Evolutionary conservation across 2,113 vertebrate species (phyloP).

Genomic region (Elephas maximus): DNA sequence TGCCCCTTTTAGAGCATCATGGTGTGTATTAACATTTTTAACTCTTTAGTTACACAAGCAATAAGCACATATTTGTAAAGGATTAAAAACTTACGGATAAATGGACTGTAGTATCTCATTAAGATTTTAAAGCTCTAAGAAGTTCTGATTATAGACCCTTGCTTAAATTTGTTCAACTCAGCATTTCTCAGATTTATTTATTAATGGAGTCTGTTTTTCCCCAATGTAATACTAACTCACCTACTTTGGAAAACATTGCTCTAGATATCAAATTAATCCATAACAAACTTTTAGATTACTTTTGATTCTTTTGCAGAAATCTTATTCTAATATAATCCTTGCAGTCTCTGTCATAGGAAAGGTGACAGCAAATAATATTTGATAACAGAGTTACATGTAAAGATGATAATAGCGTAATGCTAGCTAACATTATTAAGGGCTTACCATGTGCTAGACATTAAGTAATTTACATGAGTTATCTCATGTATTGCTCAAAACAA

Average conservation of each 20-base stretch:
- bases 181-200: neutral
- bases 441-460: neutral
- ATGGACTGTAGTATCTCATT: neutral
- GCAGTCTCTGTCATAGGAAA: neutral
- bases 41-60: neutral
- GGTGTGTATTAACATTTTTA: neutral
- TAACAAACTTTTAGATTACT: neutral
- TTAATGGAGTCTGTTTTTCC: neutral
- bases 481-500: neutral
- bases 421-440: neutral
- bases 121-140: neutral
- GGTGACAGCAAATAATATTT: neutral
- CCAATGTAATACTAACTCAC: neutral
- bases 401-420: neutral
- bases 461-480: neutral
- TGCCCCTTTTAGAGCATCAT: neutral
- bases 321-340: neutral
- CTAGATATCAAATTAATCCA: neutral
- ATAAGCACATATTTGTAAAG: neutral
- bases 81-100: neutral
- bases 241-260: neutral
- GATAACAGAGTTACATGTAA: neutral
- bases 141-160: neutral
- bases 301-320: neutral
- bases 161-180: neutral